Base-by-base conservation (phyloP, 2,113 vertebrate species). In the Tupaia tana region DNA sequence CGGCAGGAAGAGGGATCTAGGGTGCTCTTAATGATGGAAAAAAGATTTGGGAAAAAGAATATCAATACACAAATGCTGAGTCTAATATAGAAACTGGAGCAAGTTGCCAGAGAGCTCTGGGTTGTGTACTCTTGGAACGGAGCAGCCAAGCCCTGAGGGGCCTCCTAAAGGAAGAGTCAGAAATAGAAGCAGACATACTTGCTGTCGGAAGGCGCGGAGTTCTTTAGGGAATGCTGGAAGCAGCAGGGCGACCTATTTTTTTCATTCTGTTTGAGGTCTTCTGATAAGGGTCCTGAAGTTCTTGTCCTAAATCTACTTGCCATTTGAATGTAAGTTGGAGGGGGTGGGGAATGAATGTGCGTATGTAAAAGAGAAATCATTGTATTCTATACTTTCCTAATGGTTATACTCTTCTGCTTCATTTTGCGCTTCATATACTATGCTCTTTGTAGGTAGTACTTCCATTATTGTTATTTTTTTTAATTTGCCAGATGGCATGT, bases 51-150 rank as follows among this genome's bases (percentile, higher is more conserved):
- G 63, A 71, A 66, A 71, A 93, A 97, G 79, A 93, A 27, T 81
- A 89, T 75, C 96, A 52, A 81, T 90, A 97, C 34, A 93, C 31
- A 75, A 94, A 96, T 95, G 29, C 29, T 96, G 91, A 90, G 61
- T 94, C 95, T 97, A 96, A 89, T 86, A 93, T 89, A 95, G 96
- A 85, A 67, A 95, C 73, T 96, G 80, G 64, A 97, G 92, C 83
- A 96, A 97, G 81, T 93, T 97, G 77, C 74, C n/a, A 82, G 93
- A 80, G 80, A 77, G 64, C 58, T 89, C 16, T 88, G 96, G 79
- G 83, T 93, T 34, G 63, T 96, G 9, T 97, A 9, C 58, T 92
- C 84, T 96, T 96, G 71, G 74, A 96, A 87, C 56, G 14, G 91
- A 73, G 70, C 92, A 94, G 93, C 25, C n/a, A 34, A 97, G 31